These are phyloP conservation scores for Catamblyrhynchus diadema DNA, from an alignment of 2,797 vertebrate genomes.

Conservation along the genomic window DNA sequence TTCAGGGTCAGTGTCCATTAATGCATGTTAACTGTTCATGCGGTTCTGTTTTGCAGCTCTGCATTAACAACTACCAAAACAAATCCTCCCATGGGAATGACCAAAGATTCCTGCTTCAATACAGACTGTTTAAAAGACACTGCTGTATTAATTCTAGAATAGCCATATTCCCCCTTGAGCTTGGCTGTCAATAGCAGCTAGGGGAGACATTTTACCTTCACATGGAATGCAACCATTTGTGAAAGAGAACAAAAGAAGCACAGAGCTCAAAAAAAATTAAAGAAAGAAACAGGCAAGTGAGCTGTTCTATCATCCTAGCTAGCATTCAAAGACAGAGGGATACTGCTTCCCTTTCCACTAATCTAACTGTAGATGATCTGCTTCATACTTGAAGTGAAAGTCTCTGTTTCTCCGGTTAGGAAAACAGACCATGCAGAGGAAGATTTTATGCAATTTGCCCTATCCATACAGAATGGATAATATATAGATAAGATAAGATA, in stretches of 20 bases:
- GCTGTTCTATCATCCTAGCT: background rate
- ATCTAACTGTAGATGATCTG: background rate
- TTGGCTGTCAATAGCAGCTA: background rate
- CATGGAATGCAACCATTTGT: background rate
- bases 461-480: background rate
- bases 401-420: background rate
- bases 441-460: background rate
- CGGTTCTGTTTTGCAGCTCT: background rate
- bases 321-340: background rate
- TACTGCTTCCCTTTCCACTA: background rate
- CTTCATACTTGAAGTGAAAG: background rate
- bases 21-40: fast-evolving
- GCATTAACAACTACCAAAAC: background rate
- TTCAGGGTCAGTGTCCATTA: background rate
- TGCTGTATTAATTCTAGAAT: background rate
- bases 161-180: background rate
- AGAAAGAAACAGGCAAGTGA: background rate
- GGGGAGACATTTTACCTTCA: background rate
- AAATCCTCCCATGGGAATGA: background rate
- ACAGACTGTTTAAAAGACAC: background rate
- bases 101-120: background rate
- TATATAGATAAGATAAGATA: too few species aligned
- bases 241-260: background rate
- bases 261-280: background rate
- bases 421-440: background rate